Percentiles rank a stretch among this genome's conserved stretches.
phyloP scores from a whole-genome alignment of 2,797 vertebrate genomes.

The Sebastes oblongus region DNA sequence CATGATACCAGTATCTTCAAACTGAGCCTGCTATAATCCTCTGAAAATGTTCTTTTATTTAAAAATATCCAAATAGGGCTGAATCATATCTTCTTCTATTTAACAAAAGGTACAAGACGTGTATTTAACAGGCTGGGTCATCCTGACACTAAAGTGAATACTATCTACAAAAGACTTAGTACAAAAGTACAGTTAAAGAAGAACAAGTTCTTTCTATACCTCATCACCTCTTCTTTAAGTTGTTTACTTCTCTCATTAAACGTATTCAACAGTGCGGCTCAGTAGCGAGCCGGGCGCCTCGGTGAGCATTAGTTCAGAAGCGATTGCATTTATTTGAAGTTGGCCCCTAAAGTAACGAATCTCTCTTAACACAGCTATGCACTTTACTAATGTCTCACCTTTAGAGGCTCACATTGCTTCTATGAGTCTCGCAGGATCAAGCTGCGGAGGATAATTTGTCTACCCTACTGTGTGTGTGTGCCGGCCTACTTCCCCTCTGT shows the following conservation, averaged over 20 bases:
- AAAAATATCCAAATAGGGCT: background rate
- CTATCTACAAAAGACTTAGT: background rate
- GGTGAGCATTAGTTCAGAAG: conserved; percentile 20
- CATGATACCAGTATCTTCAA: too few relatives aligned
- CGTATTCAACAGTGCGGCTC: background rate
- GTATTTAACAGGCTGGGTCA: background rate
- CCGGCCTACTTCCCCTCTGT: background rate
- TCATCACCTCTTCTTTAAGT: background rate
- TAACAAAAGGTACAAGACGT: background rate
- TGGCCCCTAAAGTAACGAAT: conserved; percentile 36
- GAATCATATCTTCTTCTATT: background rate
- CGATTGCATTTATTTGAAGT: conserved; percentile 39
- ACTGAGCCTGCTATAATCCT: too few relatives aligned
- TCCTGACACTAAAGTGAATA: background rate
- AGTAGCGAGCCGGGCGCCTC: background rate
- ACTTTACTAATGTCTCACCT: conserved; percentile 57
- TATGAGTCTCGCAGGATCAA: conserved; percentile 41
- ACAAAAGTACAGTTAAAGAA: background rate
- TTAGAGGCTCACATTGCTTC: conserved; percentile 26
- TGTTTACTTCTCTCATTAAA: background rate
- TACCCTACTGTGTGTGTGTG: conserved; percentile 5
- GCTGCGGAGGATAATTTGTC: conserved; percentile 24
- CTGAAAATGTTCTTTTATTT: background rate
- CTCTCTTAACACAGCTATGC: conserved; percentile 58
- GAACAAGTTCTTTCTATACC: background rate